These are phyloP conservation scores for Falcaria lacertinaria DNA, from an alignment of 2,888 invertebrate species.

Conservation along the genomic window DNA sequence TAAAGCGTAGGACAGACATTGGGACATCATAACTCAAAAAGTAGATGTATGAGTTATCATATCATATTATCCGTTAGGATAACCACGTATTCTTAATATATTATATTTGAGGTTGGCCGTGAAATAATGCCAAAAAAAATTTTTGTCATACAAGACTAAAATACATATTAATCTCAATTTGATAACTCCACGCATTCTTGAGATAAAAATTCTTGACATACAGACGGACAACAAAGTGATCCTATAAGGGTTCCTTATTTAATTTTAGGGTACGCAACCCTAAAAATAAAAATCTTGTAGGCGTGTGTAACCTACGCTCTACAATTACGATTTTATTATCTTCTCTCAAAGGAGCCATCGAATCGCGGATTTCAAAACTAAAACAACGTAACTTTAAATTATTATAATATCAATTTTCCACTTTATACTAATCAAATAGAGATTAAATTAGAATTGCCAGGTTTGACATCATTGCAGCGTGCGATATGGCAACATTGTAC, in stretches of 20 bases:
- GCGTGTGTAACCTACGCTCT: constrained; percentile 18
- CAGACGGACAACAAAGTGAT: too few relatives aligned
- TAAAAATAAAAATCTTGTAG: constrained; percentile 8
- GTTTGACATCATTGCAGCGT: not conserved
- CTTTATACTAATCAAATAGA: not conserved
- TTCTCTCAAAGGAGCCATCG: constrained; percentile 30
- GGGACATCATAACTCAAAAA: not conserved
- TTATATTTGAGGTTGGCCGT: too few relatives aligned
- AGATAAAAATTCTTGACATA: too few relatives aligned
- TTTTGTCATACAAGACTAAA: too few relatives aligned
- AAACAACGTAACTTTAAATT: constrained; percentile 1
- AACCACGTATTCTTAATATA: too few relatives aligned
- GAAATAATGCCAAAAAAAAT: too few relatives aligned
- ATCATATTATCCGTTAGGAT: too few relatives aligned
- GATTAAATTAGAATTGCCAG: not conserved
- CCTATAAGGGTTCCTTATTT: too few relatives aligned
- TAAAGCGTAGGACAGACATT: constrained; percentile 6
- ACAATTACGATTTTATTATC: constrained; percentile 25
- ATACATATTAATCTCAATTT: too few relatives aligned
- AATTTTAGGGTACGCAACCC: constrained; percentile 3
- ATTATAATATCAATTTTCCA: constrained; percentile 2
- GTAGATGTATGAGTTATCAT: too few relatives aligned
- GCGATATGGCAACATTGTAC: not conserved
- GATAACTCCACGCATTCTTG: too few relatives aligned
- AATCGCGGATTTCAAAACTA: constrained; percentile 12